These are phyloP conservation scores for Calliphora vomitoria DNA, from an alignment of 2,888 invertebrate species.

Conservation along the genomic window DNA sequence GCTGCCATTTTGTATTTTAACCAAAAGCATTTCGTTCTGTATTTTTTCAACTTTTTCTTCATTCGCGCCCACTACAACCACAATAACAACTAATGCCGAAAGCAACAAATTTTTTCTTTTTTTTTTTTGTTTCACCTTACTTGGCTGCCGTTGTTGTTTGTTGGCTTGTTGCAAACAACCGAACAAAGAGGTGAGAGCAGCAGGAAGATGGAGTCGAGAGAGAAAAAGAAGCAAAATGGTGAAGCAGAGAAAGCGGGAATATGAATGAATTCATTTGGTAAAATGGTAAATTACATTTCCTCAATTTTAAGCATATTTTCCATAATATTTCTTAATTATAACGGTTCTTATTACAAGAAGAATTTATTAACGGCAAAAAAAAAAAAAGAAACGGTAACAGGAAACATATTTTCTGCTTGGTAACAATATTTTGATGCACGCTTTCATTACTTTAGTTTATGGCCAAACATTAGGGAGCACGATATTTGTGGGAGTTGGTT, in stretches of 20 bases:
- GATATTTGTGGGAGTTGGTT: neutral
- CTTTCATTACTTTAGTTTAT: constrained; percentile 28
- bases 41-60: constrained; percentile 45
- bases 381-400: constrained; percentile 60
- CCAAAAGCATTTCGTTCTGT: constrained; percentile 53
- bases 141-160: constrained; percentile 23
- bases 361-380: constrained; percentile 58
- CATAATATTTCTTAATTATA: constrained; percentile 82
- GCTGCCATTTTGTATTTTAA: constrained; percentile 74
- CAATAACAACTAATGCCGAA: constrained; percentile 60
- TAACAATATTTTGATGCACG: constrained; percentile 59
- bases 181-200: constrained; percentile 59
- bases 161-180: constrained; percentile 34
- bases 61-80: constrained; percentile 62
- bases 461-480: constrained; percentile 14
- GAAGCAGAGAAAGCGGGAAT: constrained; percentile 22
- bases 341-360: constrained; percentile 70
- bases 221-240: constrained; percentile 11
- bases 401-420: constrained; percentile 72
- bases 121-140: constrained; percentile 3
- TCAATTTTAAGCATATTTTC: constrained; percentile 77
- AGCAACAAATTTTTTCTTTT: constrained; percentile 55
- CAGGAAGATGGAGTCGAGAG: constrained; percentile 40
- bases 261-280: constrained; percentile 61
- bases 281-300: constrained; percentile 78